A percentile compares a stretch with the other conserved stretches of the same genome.
phyloP scores from a whole-genome alignment of 2,888 invertebrate genomes.

The Rhamnusium bicolor region DNA sequence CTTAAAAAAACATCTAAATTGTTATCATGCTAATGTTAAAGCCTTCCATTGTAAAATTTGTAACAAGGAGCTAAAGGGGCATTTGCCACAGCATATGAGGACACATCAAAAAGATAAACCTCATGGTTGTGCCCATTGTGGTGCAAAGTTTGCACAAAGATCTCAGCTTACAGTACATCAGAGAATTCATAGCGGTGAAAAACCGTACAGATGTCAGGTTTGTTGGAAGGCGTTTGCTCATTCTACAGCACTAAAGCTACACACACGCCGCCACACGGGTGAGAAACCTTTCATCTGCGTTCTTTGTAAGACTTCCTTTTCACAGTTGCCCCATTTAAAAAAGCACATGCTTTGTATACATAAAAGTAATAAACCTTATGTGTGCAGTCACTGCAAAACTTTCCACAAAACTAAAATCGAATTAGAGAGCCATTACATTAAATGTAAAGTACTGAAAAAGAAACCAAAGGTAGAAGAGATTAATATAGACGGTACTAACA shows the following conservation, averaged over 20 bases:
- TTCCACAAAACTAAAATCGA: constrained; percentile 86
- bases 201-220: constrained; percentile 87
- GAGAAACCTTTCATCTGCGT: constrained; percentile 87
- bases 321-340: constrained; percentile 89
- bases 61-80: constrained; percentile 86
- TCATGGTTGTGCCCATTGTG: constrained; percentile 85
- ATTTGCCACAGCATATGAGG: constrained; percentile 87
- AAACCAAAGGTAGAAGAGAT: constrained; percentile 45
- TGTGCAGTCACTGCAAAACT: constrained; percentile 81
- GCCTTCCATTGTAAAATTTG: constrained; percentile 87
- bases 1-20: constrained; percentile 84
- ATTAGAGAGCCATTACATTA: constrained; percentile 77
- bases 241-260: constrained; percentile 88
- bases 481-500: constrained; percentile 58
- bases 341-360: constrained; percentile 91
- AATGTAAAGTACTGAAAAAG: constrained; percentile 70
- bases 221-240: constrained; percentile 87
- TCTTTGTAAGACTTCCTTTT: constrained; percentile 82
- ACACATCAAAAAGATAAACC: constrained; percentile 85
- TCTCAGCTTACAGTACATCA: constrained; percentile 89
- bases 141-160: constrained; percentile 86
- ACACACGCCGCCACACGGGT: constrained; percentile 87
- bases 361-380: constrained; percentile 84
- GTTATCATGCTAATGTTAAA: constrained; percentile 82
- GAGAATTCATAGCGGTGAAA: constrained; percentile 87